Base-by-base conservation (phyloP, 2,888 invertebrate species). In the Euplagia quadripunctaria region DNA sequence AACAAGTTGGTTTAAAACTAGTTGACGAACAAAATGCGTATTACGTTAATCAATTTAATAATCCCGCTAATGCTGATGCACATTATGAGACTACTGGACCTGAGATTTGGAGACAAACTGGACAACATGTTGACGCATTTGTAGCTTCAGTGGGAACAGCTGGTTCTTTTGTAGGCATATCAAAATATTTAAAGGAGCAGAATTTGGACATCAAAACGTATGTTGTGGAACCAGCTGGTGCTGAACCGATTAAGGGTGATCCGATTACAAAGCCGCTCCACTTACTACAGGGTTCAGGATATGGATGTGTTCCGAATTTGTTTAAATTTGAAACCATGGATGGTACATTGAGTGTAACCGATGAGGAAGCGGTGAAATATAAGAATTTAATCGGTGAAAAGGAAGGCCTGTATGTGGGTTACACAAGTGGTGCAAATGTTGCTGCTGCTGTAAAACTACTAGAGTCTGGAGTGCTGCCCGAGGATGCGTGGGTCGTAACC, bases 71-170 rank as follows among this genome's bases (percentile, higher is more conserved):
- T 74, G 83, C 91, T 4, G 83, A 88, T 0, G 87, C 95, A 0
- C 95, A 96, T 84, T 96, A 95, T 79, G 75, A 85, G n/a, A 90
- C 91, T 2, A 96, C 96, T 0, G 95, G 96, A 0, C 96, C 95
- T 2, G 95, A 96, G 81, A 95, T 96, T 78, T 96, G 95, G 95
- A 89, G 85, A 68, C 95, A 96, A 76, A 94, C 95, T 8, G 95
- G 95, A 14, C 91, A 94, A 41, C 93, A 82, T 4, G 90, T 96
- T 3, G 94, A 96, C 69, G 95, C 90, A 1, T 95, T 95, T 72
- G 87, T 95, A 14, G 94, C 94, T 0, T 90, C 94, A 4, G 93
- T 95, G 1, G 95, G 95, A 2, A 96, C 95, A 0, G 93, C 93
- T 0, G 95, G 95, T 0, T 94, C 95, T 0, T 95, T 95, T 72